Percentiles rank a stretch among this genome's conserved stretches.
Evolutionary conservation across 2,113 vertebrate species (phyloP).

Genomic region (Nothoprocta perdicaria): DNA sequence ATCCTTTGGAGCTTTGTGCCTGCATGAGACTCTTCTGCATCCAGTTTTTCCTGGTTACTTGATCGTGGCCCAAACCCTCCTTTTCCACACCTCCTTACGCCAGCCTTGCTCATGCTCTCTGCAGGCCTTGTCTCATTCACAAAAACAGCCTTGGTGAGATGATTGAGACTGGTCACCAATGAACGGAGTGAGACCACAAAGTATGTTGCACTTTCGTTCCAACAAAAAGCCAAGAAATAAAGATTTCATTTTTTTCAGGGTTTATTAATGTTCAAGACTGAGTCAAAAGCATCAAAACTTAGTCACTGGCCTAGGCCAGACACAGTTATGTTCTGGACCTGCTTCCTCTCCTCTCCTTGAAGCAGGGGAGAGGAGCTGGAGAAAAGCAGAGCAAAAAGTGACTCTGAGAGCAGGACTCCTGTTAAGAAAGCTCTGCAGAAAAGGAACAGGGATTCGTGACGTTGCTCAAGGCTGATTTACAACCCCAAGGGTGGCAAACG

Average conservation of each 20-base stretch:
- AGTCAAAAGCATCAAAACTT: background rate
- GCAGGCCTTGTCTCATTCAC: background rate
- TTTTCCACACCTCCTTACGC: background rate
- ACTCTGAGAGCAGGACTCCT: background rate
- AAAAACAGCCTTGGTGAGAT: background rate
- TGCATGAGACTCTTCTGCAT: background rate
- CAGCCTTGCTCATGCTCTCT: background rate
- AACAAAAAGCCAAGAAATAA: background rate
- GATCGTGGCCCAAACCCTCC: background rate
- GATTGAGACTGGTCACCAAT: background rate
- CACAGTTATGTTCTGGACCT: rapidly evolving
- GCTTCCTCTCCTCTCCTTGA: background rate
- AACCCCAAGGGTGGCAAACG: background rate
- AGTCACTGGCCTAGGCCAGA: too few species aligned
- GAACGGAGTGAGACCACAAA: background rate
- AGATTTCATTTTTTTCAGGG: background rate
- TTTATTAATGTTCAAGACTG: background rate
- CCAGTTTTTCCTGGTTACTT: background rate
- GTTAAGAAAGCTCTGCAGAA: background rate
- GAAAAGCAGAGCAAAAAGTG: background rate
- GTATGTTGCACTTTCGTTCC: background rate
- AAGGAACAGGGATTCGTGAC: background rate
- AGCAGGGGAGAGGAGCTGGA: background rate
- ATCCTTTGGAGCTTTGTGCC: background rate
- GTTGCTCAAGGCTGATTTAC: background rate